A percentile compares a stretch with the other conserved stretches of the same genome.
phyloP scores from a whole-genome alignment of 2,113 vertebrate species.

The Erinaceus europaeus region DNA sequence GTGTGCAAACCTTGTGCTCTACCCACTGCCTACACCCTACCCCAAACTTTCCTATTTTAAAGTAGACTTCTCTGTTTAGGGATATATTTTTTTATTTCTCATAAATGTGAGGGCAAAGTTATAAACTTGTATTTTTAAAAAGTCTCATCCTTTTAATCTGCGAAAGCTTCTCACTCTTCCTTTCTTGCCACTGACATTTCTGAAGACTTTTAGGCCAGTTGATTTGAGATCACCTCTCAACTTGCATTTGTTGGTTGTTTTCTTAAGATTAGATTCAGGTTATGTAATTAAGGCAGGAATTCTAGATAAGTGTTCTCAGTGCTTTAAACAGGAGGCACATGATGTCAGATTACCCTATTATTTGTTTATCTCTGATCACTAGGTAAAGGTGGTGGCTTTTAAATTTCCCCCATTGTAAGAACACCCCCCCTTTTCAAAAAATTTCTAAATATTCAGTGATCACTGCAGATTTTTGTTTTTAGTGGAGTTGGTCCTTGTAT shows the following conservation, averaged over 20 bases:
- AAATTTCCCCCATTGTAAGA: not conserved
- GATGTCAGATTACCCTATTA: not conserved
- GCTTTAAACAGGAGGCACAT: not conserved
- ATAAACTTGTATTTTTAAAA: not conserved
- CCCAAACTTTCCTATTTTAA: too few species aligned
- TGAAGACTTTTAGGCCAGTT: not conserved
- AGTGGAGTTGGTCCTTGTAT: too few species aligned
- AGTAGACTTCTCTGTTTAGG: not conserved
- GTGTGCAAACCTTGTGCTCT: too few species aligned
- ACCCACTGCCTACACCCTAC: too few species aligned
- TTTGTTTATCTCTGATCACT: not conserved
- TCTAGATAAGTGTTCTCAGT: not conserved
- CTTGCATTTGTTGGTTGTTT: not conserved
- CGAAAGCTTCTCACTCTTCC: not conserved
- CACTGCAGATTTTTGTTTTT: too few species aligned
- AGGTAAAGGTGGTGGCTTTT: not conserved
- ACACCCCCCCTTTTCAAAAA: too few species aligned
- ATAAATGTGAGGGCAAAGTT: not conserved
- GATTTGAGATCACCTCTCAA: not conserved
- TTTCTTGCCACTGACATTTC: not conserved
- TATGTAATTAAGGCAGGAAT: not conserved
- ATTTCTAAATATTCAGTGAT: too few species aligned
- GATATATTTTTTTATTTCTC: not conserved
- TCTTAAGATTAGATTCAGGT: not conserved
- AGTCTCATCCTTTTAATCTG: not conserved